Evolutionary conservation across 1,140 invertebrate genomes (phyloP), one percentile per base, ranked within the genome.

Genomic region (Drosophila pseudoobscura): DNA sequence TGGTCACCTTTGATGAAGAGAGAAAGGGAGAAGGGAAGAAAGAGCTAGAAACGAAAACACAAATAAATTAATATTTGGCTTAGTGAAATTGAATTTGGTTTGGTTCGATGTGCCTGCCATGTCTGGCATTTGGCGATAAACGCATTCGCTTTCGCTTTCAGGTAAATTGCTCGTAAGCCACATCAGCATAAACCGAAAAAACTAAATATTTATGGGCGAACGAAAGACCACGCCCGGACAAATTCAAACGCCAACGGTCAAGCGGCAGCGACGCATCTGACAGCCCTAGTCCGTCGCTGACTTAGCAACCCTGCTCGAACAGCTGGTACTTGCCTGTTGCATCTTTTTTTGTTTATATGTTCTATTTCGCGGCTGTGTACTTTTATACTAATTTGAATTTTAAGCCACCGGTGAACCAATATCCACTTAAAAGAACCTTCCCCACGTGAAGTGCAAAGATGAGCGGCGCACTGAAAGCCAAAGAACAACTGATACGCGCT

Each of bases 61-160:
- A 87, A 87, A 87, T 87, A 88, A 87, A 87, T 87, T 87, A 87
- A 87, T 87, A 87, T 87, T 87, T 87, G 82, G 82, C 82, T 87
- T 87, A 87, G 78, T 87, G 83, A 87, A 87, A 87, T 87, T 88
- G 83, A 87, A 87, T 87, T 87, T 87, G 78, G 80, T 80, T 73
- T 87, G 78, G 80, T 80, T 73, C 69, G 70, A 74, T 75, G 78
- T 88, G 64, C 63, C 57, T 39, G 35, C 35, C 35, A 69, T 88
- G 78, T 75, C 78, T 74, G 80, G 60, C 80, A 84, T 80, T 60
- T 76, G 59, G 63, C 82, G 82, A 87, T 87, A 87, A 87, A 87
- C 82, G 83, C 75, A 88, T 87, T 87, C 82, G 83, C 78, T 88
- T 87, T 70, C 66, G 64, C 55, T 63, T 57, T 83, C 79, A 82